These are phyloP conservation scores for Chalcis sispes DNA, from an alignment of 2,888 invertebrate species.

Conservation along the genomic window DNA sequence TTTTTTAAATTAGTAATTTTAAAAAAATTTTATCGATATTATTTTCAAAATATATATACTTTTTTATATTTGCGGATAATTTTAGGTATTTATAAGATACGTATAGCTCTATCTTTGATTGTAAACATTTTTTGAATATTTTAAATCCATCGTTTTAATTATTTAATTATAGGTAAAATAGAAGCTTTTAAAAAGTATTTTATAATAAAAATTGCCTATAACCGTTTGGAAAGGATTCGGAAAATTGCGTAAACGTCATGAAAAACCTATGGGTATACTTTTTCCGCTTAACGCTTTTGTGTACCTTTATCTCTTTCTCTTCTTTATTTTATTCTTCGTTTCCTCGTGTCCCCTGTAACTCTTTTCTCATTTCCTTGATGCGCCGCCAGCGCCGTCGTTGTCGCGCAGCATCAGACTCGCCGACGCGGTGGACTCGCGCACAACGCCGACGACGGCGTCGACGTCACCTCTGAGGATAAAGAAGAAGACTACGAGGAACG, in stretches of 20 bases:
- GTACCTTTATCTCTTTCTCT: neutral
- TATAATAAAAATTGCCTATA: neutral
- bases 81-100: no score
- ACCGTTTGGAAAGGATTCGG: neutral
- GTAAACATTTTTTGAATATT: no score
- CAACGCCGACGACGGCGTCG: neutral
- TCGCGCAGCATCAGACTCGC: neutral
- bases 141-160: neutral
- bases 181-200: neutral
- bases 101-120: no score
- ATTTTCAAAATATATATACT: no score
- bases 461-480: no score
- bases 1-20: no score
- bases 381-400: neutral
- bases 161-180: neutral
- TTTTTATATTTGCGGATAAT: no score
- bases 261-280: neutral
- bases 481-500: no score
- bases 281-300: no score
- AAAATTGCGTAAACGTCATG: neutral
- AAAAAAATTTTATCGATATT: no score
- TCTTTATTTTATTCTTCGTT: neutral
- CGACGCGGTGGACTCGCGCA: neutral
- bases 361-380: constrained; percentile 24
- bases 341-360: neutral